Percentiles rank a stretch among this genome's conserved stretches.
Evolutionary conservation across 2,797 vertebrate genomes (phyloP).

Genomic region (Octomys mimax): DNA sequence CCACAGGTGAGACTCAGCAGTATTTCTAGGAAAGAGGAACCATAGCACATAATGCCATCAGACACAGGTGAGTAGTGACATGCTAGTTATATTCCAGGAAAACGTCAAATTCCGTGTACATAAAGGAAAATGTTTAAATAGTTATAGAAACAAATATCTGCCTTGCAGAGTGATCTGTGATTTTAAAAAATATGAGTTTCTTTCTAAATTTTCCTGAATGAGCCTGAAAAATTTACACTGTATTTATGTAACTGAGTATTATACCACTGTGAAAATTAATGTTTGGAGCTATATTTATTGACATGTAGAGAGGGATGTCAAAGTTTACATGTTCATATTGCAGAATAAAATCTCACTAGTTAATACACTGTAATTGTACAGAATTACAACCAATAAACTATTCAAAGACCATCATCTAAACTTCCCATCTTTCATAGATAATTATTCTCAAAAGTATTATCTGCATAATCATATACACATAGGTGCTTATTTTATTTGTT

Average conservation of each 20-base stretch:
- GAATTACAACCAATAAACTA: background rate
- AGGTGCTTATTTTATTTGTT: background rate
- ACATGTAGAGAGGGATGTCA: background rate
- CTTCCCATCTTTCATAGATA: background rate
- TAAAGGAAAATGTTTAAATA: background rate
- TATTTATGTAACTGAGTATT: background rate
- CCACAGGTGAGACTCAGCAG: conserved; percentile 1
- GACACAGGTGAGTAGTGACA: background rate
- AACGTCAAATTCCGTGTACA: background rate
- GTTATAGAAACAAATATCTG: background rate
- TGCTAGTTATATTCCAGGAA: background rate
- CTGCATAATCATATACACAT: background rate
- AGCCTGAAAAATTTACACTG: background rate
- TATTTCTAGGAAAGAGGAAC: conserved; percentile 5
- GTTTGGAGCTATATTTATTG: background rate
- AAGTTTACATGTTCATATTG: background rate
- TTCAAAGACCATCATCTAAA: background rate
- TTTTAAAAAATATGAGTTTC: background rate
- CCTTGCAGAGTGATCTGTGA: background rate
- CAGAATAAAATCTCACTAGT: background rate
- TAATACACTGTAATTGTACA: background rate
- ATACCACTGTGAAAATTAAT: background rate
- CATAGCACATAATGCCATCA: background rate
- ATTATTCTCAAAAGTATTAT: conserved; percentile 21
- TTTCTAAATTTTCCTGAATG: background rate